phyloP scores from a whole-genome alignment of 2,113 vertebrate genomes.

The Hystrix brachyura region DNA sequence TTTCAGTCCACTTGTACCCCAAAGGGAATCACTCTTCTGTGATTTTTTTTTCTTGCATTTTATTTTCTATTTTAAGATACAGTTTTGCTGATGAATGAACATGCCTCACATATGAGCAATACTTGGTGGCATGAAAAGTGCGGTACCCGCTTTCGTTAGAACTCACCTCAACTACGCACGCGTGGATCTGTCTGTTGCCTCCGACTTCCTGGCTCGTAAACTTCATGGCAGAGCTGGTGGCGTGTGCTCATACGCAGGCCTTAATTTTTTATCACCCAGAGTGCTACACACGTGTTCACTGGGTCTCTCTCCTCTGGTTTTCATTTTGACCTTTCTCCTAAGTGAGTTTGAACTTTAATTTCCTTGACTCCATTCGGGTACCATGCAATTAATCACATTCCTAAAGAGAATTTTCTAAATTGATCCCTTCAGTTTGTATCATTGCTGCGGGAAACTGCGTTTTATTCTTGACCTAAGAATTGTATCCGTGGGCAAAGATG shows the following conservation, averaged over 20 bases:
- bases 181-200: background rate
- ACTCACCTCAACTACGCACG: background rate
- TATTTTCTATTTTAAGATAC: background rate
- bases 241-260: too few species aligned
- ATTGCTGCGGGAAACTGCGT: accelerated
- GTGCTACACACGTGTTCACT: background rate
- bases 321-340: slow-evolving; percentile 23
- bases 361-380: background rate
- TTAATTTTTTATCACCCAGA: background rate
- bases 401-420: background rate
- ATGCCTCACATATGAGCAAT: background rate
- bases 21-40: background rate
- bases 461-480: background rate
- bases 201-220: background rate
- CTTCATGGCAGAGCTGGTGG: background rate
- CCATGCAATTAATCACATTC: background rate
- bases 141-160: background rate
- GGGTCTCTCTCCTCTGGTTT: background rate
- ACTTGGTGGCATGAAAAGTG: background rate
- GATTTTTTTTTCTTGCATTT: background rate
- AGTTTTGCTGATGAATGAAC: background rate
- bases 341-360: slow-evolving; percentile 12
- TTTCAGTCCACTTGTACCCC: background rate
- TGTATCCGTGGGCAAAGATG: background rate
- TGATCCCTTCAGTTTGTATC: background rate